These are phyloP conservation scores for Semaprochilodus insignis DNA, from an alignment of 2,797 vertebrate genomes.

Conservation along the genomic window DNA sequence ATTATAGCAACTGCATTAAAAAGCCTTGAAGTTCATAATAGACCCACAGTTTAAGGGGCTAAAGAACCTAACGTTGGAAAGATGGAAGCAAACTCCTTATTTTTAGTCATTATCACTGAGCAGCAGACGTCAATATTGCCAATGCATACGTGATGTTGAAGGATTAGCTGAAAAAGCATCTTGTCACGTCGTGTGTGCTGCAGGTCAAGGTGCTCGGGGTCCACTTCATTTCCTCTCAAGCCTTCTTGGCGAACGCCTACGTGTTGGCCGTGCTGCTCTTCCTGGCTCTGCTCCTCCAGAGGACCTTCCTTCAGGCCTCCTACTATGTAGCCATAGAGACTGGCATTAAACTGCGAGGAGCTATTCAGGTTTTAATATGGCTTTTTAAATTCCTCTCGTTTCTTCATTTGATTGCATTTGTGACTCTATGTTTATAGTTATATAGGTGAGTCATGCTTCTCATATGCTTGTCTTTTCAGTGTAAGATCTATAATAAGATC, in stretches of 20 bases:
- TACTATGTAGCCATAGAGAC: slow-evolving; percentile 99
- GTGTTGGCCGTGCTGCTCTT: slow-evolving; percentile 96
- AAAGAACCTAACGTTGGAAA: neutral
- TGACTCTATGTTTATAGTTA: too few relatives aligned
- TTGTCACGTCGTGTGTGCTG: slow-evolving; percentile 40
- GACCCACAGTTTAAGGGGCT: neutral
- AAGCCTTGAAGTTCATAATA: neutral
- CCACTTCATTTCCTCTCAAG: slow-evolving; percentile 95
- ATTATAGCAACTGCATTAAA: neutral
- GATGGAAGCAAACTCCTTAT: neutral
- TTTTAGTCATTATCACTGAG: neutral
- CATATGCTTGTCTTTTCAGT: slow-evolving; percentile 73
- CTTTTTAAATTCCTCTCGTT: neutral
- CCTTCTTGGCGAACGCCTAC: slow-evolving; percentile 95
- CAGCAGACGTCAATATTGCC: neutral
- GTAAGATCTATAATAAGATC: slow-evolving; percentile 99
- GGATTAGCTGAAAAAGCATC: too few relatives aligned
- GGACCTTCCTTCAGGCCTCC: slow-evolving; percentile 96
- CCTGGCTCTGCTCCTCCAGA: slow-evolving; percentile 92
- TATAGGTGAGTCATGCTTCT: neutral
- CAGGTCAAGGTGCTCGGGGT: slow-evolving; percentile 91
- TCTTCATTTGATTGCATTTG: neutral
- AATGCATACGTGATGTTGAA: neutral
- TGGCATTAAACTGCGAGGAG: slow-evolving; percentile 95
- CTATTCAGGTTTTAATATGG: slow-evolving; percentile 87